phyloP scores from a whole-genome alignment of 2,888 invertebrate genomes.

The Phoenoteleia sp. region DNA sequence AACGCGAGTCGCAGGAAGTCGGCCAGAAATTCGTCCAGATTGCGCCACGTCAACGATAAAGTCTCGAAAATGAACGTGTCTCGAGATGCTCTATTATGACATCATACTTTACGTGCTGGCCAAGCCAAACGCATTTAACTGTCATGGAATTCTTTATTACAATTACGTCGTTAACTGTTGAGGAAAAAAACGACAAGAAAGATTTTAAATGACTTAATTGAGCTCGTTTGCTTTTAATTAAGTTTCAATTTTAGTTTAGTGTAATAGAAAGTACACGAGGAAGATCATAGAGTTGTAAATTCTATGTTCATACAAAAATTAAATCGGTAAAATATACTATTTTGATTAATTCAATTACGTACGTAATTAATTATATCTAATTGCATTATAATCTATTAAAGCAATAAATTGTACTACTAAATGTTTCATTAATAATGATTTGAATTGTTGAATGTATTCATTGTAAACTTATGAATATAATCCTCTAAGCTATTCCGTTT shows the following conservation, averaged over 20 bases:
- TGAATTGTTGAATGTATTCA: conserved; percentile 11
- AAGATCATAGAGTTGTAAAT: too few relatives aligned
- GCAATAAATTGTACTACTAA: not conserved
- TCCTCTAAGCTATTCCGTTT: conserved; percentile 11
- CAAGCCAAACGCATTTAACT: conserved; percentile 54
- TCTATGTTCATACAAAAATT: too few relatives aligned
- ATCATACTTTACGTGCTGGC: conserved; percentile 66
- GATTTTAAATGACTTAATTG: conserved; percentile 14
- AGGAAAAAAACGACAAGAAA: conserved; percentile 42
- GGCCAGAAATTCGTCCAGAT: conserved; percentile 74
- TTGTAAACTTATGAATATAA: conserved; percentile 15
- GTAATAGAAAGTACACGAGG: not conserved
- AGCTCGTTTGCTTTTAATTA: conserved; percentile 6
- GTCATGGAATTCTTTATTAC: conserved; percentile 55
- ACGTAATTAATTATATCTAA: too few relatives aligned
- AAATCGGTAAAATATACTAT: too few relatives aligned
- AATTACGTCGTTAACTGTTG: conserved; percentile 59
- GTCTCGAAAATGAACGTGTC: conserved; percentile 72
- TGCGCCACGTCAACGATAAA: conserved; percentile 73
- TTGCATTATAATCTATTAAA: not conserved
- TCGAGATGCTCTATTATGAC: conserved; percentile 71
- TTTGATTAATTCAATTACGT: too few relatives aligned
- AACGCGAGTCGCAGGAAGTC: conserved; percentile 68
- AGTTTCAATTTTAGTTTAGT: not conserved
- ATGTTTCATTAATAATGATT: conserved; percentile 20